Percentiles rank a stretch among this genome's conserved stretches.
phyloP scores from a whole-genome alignment of 2,888 invertebrate genomes.

The Oscheius onirici region DNA sequence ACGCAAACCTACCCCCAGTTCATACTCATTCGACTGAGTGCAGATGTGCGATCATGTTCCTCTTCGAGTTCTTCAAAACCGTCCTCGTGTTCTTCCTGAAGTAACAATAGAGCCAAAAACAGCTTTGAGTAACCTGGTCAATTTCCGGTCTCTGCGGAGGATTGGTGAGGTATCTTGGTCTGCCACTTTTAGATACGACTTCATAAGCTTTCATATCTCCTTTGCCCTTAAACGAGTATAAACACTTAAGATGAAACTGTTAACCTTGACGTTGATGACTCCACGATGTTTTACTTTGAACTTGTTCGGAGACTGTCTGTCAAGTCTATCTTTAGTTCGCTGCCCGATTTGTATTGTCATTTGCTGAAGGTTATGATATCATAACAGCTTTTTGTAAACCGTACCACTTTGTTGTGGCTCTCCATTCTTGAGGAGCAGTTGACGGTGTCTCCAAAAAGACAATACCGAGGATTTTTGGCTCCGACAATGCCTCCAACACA shows the following conservation, averaged over 20 bases:
- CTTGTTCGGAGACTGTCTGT: constrained; percentile 44
- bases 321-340: constrained; percentile 50
- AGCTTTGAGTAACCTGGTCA: neutral
- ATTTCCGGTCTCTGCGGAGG: constrained; percentile 32
- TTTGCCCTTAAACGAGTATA: constrained; percentile 33
- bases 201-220: constrained; percentile 43
- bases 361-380: constrained; percentile 38
- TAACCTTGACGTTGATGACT: constrained; percentile 36
- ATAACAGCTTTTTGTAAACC: neutral
- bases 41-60: constrained; percentile 28
- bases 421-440: constrained; percentile 63
- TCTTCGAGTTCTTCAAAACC: constrained; percentile 20
- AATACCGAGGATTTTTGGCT: constrained; percentile 56
- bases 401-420: constrained; percentile 53
- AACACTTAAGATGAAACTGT: neutral
- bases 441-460: constrained; percentile 64
- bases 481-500: constrained; percentile 63
- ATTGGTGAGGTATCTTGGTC: constrained; percentile 35
- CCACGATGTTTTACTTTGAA: constrained; percentile 40
- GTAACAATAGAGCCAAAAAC: neutral
- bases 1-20: constrained; percentile 22
- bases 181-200: constrained; percentile 35
- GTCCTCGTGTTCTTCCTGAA: constrained; percentile 27
- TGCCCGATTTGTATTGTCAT: constrained; percentile 58
- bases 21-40: constrained; percentile 48